A percentile compares a stretch with the other conserved stretches of the same genome.
These are phyloP conservation scores for Chalcosyrphus nemorum DNA, from an alignment of 2,888 invertebrate species.

Conservation along the genomic window DNA sequence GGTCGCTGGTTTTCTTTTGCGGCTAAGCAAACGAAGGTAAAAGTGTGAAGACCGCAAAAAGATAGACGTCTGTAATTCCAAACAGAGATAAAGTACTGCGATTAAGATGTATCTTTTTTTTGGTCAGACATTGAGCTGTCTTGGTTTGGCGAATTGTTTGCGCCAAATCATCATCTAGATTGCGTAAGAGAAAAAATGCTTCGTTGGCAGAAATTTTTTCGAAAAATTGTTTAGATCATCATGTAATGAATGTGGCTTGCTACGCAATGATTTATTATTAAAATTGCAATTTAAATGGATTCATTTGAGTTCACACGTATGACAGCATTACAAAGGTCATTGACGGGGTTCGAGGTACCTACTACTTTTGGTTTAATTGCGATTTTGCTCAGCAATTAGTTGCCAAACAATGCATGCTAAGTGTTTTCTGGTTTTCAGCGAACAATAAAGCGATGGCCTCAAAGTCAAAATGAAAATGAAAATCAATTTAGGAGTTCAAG, in stretches of 20 bases:
- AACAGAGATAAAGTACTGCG: constrained; percentile 39
- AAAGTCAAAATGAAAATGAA: no score
- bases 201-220: background rate
- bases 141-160: constrained; percentile 24
- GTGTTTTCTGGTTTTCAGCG: no score
- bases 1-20: background rate
- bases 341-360: background rate
- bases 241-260: background rate
- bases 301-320: background rate
- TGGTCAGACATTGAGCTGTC: constrained; percentile 52
- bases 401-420: background rate
- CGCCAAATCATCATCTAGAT: constrained; percentile 57
- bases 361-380: background rate
- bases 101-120: constrained; percentile 55
- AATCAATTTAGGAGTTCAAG: no score
- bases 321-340: background rate
- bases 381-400: background rate
- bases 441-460: no score
- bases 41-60: constrained; percentile 55
- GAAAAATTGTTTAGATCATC: background rate
- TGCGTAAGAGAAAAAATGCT: constrained; percentile 30
- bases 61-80: constrained; percentile 39
- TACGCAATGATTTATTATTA: background rate
- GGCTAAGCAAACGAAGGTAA: constrained; percentile 55
- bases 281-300: background rate